Percentiles rank a stretch among this genome's conserved stretches.
phyloP scores from a whole-genome alignment of 2,888 invertebrate genomes.

The Pterostichus niger region DNA sequence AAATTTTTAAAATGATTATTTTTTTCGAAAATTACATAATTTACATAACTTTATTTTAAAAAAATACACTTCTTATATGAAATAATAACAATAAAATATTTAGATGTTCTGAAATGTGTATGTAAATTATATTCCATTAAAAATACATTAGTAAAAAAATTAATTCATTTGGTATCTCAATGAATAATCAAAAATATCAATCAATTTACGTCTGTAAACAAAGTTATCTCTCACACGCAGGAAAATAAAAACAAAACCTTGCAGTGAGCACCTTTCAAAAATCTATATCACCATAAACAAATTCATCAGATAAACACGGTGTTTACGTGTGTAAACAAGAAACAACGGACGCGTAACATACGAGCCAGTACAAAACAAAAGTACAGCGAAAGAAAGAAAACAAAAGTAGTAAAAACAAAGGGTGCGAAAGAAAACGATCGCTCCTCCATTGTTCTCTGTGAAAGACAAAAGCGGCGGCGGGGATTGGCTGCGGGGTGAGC shows the following conservation, averaged over 20 bases:
- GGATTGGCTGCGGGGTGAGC: slow-evolving; percentile 72
- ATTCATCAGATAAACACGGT: slow-evolving; percentile 65
- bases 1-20: too few species aligned
- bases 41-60: too few species aligned
- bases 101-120: not conserved
- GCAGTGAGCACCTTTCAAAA: slow-evolving; percentile 27
- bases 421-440: slow-evolving; percentile 73
- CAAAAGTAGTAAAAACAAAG: slow-evolving; percentile 70
- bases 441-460: slow-evolving; percentile 76
- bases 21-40: too few species aligned
- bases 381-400: slow-evolving; percentile 56
- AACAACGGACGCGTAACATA: slow-evolving; percentile 56
- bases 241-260: slow-evolving; percentile 27
- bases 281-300: slow-evolving; percentile 59
- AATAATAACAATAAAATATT: too few species aligned
- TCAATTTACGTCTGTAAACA: slow-evolving; percentile 51
- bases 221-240: slow-evolving; percentile 45
- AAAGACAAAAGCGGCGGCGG: slow-evolving; percentile 76
- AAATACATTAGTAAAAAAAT: slow-evolving; percentile 51
- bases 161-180: slow-evolving; percentile 25
- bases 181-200: slow-evolving; percentile 55
- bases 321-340: slow-evolving; percentile 62
- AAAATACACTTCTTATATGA: too few species aligned
- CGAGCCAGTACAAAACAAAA: slow-evolving; percentile 61
- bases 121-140: slow-evolving; percentile 50